Conservation (phyloP, 2,797 vertebrate species). For the Gobionotothen gibberifrons region DNA sequence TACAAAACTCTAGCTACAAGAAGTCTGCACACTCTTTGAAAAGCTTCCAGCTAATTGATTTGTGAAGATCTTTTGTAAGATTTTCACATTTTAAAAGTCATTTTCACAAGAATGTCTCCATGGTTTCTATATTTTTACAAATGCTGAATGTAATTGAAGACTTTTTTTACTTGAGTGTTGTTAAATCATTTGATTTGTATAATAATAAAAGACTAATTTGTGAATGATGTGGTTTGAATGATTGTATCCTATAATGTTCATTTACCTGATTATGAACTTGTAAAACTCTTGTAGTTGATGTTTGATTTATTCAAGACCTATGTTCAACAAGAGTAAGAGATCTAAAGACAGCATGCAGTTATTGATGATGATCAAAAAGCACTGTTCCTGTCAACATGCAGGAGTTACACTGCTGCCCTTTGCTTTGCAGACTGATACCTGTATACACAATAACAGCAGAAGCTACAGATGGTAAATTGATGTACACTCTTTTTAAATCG, state of each 20-base stretch:
- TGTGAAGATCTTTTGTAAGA: too few relatives aligned
- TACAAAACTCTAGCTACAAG: too few relatives aligned
- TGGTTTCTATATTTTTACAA: constrained; percentile 26
- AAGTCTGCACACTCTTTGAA: too few relatives aligned
- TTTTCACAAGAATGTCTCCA: constrained; percentile 23
- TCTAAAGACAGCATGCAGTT: too few relatives aligned
- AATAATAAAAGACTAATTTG: constrained; percentile 50
- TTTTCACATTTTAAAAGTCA: background rate
- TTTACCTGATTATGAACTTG: background rate
- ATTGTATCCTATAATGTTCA: background rate
- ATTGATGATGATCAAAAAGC: too few relatives aligned
- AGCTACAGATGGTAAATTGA: background rate
- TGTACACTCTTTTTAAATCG: background rate
- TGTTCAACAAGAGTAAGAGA: too few relatives aligned
- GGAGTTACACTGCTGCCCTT: background rate
- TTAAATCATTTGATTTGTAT: constrained; percentile 34
- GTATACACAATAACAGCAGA: background rate
- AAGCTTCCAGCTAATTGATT: too few relatives aligned
- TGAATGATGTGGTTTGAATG: background rate
- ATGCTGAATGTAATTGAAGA: constrained; percentile 21
- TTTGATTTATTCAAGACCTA: background rate
- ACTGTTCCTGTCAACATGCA: too few relatives aligned
- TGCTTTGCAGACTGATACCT: background rate
- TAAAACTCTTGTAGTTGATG: background rate
- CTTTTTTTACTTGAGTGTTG: constrained; percentile 31